These are phyloP conservation scores for Amphimedon queenslandica DNA, from an alignment of 37 sponge, comb jelly and placozoan species.

Conservation along the genomic window DNA sequence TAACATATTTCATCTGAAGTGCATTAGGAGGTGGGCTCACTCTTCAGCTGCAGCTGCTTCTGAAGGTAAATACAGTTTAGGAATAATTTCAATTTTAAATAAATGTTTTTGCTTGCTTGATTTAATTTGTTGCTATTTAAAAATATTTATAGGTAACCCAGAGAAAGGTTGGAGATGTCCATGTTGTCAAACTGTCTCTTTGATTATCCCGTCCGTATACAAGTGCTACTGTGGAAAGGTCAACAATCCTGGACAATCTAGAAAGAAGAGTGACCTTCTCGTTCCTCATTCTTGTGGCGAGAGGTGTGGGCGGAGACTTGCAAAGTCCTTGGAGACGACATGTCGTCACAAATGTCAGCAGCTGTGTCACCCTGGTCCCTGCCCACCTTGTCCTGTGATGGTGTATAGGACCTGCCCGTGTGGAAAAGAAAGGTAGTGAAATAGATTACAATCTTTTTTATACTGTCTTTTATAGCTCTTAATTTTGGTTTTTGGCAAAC, in stretches of 20 bases:
- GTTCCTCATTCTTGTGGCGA: slow-evolving; percentile 73
- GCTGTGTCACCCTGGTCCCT: slow-evolving; percentile 77
- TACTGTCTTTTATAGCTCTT: no score
- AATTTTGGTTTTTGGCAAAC: no score
- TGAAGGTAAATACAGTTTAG: slow-evolving; percentile 28
- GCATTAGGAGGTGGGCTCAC: slow-evolving; percentile 77
- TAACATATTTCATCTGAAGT: slow-evolving; percentile 77
- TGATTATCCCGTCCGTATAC: slow-evolving; percentile 60
- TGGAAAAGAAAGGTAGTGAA: slow-evolving; percentile 36
- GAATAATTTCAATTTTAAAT: neutral
- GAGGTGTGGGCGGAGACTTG: slow-evolving; percentile 50
- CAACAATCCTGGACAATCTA: slow-evolving; percentile 31
- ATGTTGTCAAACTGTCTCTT: slow-evolving; percentile 36
- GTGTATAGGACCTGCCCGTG: slow-evolving; percentile 59
- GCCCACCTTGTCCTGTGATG: slow-evolving; percentile 76
- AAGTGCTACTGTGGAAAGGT: slow-evolving; percentile 82
- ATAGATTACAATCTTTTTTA: no score
- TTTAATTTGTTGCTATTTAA: neutral
- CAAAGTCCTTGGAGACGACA: slow-evolving; percentile 6
- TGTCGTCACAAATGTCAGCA: slow-evolving; percentile 47
- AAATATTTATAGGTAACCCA: slow-evolving; percentile 9
- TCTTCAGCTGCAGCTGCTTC: slow-evolving; percentile 15
- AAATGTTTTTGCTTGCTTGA: neutral
- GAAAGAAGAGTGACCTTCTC: slow-evolving; percentile 19
- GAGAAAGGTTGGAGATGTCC: slow-evolving; percentile 82